A percentile compares a stretch with the other conserved stretches of the same genome.
phyloP scores from a whole-genome alignment of 2,113 vertebrate genomes.

The Osmerus mordax region DNA sequence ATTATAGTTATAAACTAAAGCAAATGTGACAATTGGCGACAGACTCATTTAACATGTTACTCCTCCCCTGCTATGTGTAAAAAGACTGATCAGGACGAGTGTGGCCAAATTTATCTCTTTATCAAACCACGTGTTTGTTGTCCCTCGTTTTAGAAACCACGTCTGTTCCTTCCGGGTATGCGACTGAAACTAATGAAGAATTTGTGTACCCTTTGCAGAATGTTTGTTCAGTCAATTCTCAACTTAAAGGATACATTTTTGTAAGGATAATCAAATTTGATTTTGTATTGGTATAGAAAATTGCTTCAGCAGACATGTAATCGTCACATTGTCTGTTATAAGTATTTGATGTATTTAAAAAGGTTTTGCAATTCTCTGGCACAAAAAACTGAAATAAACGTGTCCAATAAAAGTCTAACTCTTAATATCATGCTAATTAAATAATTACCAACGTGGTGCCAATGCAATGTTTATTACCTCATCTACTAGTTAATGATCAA shows the following conservation, averaged over 20 bases:
- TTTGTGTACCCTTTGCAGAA: background rate
- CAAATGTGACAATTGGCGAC: background rate
- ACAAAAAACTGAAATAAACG: no score
- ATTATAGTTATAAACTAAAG: background rate
- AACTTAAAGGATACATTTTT: background rate
- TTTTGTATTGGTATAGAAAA: background rate
- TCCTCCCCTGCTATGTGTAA: background rate
- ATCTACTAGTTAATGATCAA: background rate
- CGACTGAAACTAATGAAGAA: background rate
- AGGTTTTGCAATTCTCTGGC: no score
- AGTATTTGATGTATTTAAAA: no score
- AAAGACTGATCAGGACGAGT: background rate
- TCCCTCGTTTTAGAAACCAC: background rate
- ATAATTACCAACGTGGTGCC: background rate
- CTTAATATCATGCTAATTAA: background rate
- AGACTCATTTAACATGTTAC: background rate
- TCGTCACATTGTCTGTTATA: no score
- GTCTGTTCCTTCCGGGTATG: slow-evolving; percentile 47
- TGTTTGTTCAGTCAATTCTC: background rate
- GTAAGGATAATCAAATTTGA: background rate
- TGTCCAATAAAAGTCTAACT: no score
- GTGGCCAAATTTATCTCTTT: slow-evolving; percentile 55
- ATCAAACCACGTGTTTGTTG: slow-evolving; percentile 66
- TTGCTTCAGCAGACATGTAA: no score
- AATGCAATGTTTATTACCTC: background rate